Percentiles rank a stretch among this genome's conserved stretches.
Conservation (phyloP, 2,797 vertebrate genomes). For the Thalassophryne amazonica region DNA sequence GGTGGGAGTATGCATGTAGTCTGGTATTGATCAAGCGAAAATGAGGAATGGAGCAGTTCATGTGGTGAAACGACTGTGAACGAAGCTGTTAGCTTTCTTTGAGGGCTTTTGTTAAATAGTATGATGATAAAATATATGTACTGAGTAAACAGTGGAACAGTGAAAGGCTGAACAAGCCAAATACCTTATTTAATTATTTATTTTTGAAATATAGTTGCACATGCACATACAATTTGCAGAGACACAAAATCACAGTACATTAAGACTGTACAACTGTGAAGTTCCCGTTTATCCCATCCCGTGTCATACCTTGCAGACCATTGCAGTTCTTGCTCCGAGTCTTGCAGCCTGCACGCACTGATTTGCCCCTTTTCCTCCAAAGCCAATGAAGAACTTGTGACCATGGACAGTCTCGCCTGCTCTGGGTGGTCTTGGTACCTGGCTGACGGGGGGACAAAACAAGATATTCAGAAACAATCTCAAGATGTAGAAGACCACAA, state of each 20-base stretch:
- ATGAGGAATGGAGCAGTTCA: conserved; percentile 59
- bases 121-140: conserved; percentile 25
- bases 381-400: conserved; percentile 93
- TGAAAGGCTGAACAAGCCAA: conserved; percentile 19
- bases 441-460: conserved; percentile 68
- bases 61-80: conserved; percentile 57
- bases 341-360: conserved; percentile 93
- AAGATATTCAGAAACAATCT: conserved; percentile 73
- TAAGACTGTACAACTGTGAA: background rate
- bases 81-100: conserved; percentile 35
- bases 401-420: conserved; percentile 94
- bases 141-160: conserved; percentile 9
- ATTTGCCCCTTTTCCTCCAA: conserved; percentile 97
- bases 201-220: background rate
- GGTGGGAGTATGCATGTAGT: conserved; percentile 70
- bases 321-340: conserved; percentile 86
- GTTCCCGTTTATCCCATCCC: no score
- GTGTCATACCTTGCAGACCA: conserved; percentile 90
- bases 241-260: background rate
- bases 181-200: background rate
- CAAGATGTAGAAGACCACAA: conserved; percentile 27
- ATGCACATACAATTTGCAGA: background rate
- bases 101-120: conserved; percentile 51
- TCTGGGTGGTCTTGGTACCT: conserved; percentile 88
- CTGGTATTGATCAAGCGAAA: conserved; percentile 75